Percentiles rank a stretch among this genome's conserved stretches.
phyloP scores from a whole-genome alignment of 2,797 vertebrate genomes.

The Taeniopygia guttata region DNA sequence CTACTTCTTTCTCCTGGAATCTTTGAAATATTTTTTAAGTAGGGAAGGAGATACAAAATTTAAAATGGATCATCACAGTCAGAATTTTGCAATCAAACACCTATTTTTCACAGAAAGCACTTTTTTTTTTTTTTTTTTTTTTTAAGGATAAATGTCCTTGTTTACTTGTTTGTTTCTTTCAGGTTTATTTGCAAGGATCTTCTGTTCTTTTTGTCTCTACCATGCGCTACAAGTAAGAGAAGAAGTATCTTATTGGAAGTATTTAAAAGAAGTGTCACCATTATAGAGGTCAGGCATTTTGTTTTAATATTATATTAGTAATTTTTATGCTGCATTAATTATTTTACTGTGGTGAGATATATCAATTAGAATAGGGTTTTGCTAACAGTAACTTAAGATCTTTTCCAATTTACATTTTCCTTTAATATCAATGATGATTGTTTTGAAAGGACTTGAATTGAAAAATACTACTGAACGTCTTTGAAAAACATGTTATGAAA shows the following conservation, averaged over 20 bases:
- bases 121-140: background rate
- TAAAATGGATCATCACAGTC: background rate
- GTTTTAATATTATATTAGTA: conserved; percentile 60
- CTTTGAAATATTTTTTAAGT: background rate
- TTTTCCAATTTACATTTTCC: conserved; percentile 34
- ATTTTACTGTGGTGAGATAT: background rate
- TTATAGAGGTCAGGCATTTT: conserved; percentile 50
- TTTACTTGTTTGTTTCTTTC: background rate
- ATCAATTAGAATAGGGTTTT: conserved; percentile 45
- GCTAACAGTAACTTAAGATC: background rate
- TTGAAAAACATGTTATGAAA: background rate
- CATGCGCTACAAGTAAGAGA: background rate
- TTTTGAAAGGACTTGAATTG: background rate
- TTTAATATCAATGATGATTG: conserved; percentile 28
- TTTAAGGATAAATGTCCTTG: background rate
- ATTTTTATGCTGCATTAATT: conserved; percentile 46
- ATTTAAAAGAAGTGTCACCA: conserved; percentile 2
- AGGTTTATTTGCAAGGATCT: background rate
- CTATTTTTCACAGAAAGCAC: background rate
- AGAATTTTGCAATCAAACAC: background rate
- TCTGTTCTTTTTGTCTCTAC: background rate
- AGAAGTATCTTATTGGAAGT: background rate
- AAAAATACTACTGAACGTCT: background rate
- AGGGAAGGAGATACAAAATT: background rate
- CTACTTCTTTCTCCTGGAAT: background rate